Percentiles rank a stretch among this genome's conserved stretches.
These are phyloP conservation scores for Pollenia angustigena DNA, from an alignment of 2,888 invertebrate genomes.

Conservation along the genomic window DNA sequence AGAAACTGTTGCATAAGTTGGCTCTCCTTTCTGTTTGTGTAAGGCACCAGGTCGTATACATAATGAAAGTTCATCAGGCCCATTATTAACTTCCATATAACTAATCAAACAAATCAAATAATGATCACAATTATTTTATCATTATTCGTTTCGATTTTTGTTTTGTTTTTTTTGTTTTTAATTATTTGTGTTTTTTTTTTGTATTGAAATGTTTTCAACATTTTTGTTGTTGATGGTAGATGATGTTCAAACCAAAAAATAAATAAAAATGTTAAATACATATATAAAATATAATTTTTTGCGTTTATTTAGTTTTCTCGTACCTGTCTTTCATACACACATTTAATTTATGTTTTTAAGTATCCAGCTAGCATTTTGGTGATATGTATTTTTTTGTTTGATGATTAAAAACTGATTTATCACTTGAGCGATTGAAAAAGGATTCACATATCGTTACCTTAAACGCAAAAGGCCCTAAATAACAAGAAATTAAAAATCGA, in stretches of 20 bases:
- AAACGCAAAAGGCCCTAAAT: too few relatives aligned
- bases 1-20: slow-evolving; percentile 87
- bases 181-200: slow-evolving; percentile 27
- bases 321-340: slow-evolving; percentile 61
- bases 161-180: background rate
- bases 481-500: too few relatives aligned
- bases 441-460: too few relatives aligned
- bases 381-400: too few relatives aligned
- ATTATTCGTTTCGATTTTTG: slow-evolving; percentile 61
- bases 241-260: slow-evolving; percentile 48
- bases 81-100: slow-evolving; percentile 88
- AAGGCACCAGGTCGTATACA: slow-evolving; percentile 88
- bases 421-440: too few relatives aligned
- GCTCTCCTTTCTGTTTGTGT: slow-evolving; percentile 87
- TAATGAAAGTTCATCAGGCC: slow-evolving; percentile 89
- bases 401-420: too few relatives aligned
- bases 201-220: slow-evolving; percentile 55
- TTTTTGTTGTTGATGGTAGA: slow-evolving; percentile 48
- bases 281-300: slow-evolving; percentile 27
- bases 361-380: background rate
- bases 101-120: slow-evolving; percentile 84
- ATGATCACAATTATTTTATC: slow-evolving; percentile 66
- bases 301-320: slow-evolving; percentile 16
- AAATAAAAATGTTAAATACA: slow-evolving; percentile 47
- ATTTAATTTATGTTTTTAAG: slow-evolving; percentile 10